A percentile compares a stretch with the other conserved stretches of the same genome.
Evolutionary conservation across 2,888 invertebrate genomes (phyloP).

Genomic region (Celastrina argiolus): DNA sequence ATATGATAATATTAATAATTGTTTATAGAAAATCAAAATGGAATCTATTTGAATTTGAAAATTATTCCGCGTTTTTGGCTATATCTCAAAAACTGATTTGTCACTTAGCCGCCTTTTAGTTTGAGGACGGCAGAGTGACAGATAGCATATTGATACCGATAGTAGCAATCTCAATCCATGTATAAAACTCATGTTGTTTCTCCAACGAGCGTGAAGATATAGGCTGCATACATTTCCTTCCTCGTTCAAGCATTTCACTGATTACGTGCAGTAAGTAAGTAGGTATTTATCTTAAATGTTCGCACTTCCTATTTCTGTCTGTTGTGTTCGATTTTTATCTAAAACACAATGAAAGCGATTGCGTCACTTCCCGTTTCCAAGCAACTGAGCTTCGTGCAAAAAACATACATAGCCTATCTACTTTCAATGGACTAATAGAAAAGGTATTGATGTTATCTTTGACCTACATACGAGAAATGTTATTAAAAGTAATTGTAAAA

Average conservation of each 20-base stretch:
- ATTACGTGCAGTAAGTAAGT: slow-evolving; percentile 7
- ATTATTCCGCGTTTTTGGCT: no score
- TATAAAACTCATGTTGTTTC: no score
- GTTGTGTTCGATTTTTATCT: slow-evolving; percentile 44
- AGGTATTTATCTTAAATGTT: slow-evolving; percentile 12
- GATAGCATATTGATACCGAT: no score
- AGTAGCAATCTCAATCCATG: no score
- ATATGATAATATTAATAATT: no score
- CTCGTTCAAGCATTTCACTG: slow-evolving; percentile 31
- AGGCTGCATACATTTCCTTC: neutral
- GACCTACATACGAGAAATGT: neutral
- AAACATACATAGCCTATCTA: slow-evolving; percentile 24
- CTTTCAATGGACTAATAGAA: neutral
- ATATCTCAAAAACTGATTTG: no score
- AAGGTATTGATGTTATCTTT: neutral
- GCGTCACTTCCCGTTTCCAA: slow-evolving; percentile 42
- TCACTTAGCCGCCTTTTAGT: no score
- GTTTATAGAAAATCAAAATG: no score
- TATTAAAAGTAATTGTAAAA: neutral
- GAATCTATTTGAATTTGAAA: no score
- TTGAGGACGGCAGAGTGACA: no score
- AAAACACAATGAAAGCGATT: slow-evolving; percentile 62
- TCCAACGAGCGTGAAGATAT: neutral
- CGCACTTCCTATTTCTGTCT: slow-evolving; percentile 24
- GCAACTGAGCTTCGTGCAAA: slow-evolving; percentile 40